These are phyloP conservation scores for Dasysyrphus albostriatus DNA, from an alignment of 2,888 invertebrate genomes.

Conservation along the genomic window DNA sequence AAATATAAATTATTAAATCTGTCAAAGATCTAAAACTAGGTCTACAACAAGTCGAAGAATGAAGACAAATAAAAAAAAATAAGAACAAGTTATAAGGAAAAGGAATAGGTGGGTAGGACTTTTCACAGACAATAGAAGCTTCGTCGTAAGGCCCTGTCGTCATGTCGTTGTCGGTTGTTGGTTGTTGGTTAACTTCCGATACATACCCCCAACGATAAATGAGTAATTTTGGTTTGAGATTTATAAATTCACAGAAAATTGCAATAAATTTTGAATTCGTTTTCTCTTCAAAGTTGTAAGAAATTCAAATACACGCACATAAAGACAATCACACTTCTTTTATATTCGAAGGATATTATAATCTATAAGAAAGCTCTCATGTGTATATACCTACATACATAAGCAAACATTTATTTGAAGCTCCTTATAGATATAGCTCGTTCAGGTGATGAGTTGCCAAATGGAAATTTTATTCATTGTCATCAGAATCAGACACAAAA, in stretches of 20 bases:
- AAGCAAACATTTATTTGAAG: constrained; percentile 65
- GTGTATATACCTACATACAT: neutral
- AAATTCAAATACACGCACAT: constrained; percentile 1
- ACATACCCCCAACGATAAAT: constrained; percentile 46
- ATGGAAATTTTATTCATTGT: constrained; percentile 73
- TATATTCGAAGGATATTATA: constrained; percentile 32
- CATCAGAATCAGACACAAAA: constrained; percentile 43
- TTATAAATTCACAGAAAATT: constrained; percentile 70
- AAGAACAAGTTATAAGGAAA: neutral
- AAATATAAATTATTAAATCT: constrained; percentile 76
- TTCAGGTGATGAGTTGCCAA: constrained; percentile 72
- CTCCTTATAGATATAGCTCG: neutral
- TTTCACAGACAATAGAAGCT: constrained; percentile 2
- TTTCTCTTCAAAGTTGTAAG: constrained; percentile 26
- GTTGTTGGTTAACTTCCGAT: constrained; percentile 6
- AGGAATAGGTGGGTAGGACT: neutral
- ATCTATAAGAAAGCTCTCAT: constrained; percentile 38
- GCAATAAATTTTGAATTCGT: constrained; percentile 65
- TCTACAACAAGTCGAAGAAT: constrained; percentile 45
- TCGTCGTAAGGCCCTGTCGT: constrained; percentile 5
- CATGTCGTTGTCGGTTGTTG: constrained; percentile 14
- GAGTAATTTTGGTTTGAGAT: constrained; percentile 72
- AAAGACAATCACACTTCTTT: constrained; percentile 2
- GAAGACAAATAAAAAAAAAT: neutral
- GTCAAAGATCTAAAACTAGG: constrained; percentile 72